phyloP scores from a whole-genome alignment of 1,140 invertebrate genomes.

The Ptiloglossa arizonensis region DNA sequence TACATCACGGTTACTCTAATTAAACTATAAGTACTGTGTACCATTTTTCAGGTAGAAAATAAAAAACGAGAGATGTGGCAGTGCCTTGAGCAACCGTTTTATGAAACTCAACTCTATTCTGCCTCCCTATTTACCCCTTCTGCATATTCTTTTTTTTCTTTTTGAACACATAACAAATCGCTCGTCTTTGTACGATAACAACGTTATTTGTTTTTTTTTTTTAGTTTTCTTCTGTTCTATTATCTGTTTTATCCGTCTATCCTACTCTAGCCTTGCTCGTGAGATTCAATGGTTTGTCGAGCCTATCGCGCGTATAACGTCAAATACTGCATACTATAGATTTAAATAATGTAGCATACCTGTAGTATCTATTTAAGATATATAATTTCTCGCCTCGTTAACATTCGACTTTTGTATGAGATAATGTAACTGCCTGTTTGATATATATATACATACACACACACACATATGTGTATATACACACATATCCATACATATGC shows the following conservation, averaged over 20 bases:
- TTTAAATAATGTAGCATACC: conserved; percentile 69
- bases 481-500: conserved; percentile 58
- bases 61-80: conserved; percentile 75
- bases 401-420: conserved; percentile 37
- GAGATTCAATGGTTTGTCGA: conserved; percentile 78
- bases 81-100: conserved; percentile 81
- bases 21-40: conserved; percentile 66
- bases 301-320: conserved; percentile 74
- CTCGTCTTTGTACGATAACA: conserved; percentile 80
- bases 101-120: conserved; percentile 72
- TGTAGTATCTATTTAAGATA: conserved; percentile 55
- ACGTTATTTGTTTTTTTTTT: conserved; percentile 66
- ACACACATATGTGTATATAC: conserved; percentile 54
- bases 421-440: conserved; percentile 40
- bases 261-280: conserved; percentile 80
- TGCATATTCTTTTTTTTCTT: conserved; percentile 65
- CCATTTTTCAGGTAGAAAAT: conserved; percentile 53
- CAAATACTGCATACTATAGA: conserved; percentile 73
- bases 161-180: conserved; percentile 81
- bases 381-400: conserved; percentile 47
- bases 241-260: conserved; percentile 70
- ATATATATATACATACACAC: conserved; percentile 46
- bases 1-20: conserved; percentile 65
- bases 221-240: conserved; percentile 57
- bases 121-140: conserved; percentile 67